Conservation (phyloP, 2,797 vertebrate species). For the Sebastes diploproa region DNA sequence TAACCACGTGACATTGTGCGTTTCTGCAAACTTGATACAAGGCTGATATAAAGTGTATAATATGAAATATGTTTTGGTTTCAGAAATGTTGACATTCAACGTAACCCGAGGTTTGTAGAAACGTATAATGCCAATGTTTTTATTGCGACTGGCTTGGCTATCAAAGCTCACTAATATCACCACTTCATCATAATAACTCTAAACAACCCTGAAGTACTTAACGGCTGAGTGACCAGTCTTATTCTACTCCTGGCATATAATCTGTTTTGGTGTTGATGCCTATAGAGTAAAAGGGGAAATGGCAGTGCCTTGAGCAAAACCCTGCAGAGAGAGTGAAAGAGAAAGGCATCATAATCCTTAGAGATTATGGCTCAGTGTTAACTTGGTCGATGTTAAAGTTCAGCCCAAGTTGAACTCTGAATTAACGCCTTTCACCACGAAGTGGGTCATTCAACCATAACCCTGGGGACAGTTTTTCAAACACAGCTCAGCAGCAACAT, state of each 20-base stretch:
- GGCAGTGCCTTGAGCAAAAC: not conserved
- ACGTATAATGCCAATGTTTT: not conserved
- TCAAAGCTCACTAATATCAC: not conserved
- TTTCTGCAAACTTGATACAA: too few species aligned
- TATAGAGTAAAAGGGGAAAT: not conserved
- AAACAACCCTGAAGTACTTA: not conserved
- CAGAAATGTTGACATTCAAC: too few species aligned
- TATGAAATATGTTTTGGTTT: too few species aligned
- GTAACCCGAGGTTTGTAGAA: not conserved
- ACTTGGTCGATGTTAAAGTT: constrained; percentile 2
- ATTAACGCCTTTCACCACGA: constrained; percentile 8
- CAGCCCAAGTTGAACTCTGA: constrained; percentile 9
- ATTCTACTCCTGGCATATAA: not conserved
- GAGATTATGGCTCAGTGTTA: constrained; percentile 11
- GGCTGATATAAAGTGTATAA: too few species aligned
- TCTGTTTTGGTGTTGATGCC: not conserved
- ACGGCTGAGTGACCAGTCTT: not conserved
- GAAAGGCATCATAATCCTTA: constrained; percentile 1
- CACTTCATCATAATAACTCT: not conserved
- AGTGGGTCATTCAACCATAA: not conserved
- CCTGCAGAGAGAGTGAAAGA: not conserved
- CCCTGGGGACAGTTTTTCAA: not conserved
- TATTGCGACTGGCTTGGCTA: too few species aligned
- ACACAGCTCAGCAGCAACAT: not conserved
- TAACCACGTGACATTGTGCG: too few species aligned